A percentile compares a stretch with the other conserved stretches of the same genome.
phyloP scores from a whole-genome alignment of 1,140 invertebrate species.

The Caenorhabditis latens region DNA sequence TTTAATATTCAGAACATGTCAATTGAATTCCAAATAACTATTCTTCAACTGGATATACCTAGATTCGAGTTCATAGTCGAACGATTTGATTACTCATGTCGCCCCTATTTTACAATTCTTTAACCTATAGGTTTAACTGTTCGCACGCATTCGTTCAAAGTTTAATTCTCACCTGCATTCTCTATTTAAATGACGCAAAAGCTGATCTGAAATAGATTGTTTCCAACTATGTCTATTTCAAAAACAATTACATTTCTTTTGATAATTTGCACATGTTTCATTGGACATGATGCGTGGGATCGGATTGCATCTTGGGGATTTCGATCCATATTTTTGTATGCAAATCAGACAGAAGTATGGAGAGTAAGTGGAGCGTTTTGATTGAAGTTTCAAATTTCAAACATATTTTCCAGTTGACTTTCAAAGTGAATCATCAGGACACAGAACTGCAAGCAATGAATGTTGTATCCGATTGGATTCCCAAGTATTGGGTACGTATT shows the following conservation, averaged over 20 bases:
- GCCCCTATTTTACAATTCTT: neutral
- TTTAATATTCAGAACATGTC: too few species aligned
- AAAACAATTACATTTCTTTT: neutral
- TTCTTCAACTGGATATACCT: neutral
- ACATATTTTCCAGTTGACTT: neutral
- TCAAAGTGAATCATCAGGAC: neutral
- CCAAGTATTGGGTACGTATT: neutral
- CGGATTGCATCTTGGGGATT: neutral
- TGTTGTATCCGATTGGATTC: neutral
- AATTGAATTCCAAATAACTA: too few species aligned
- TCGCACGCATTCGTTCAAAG: neutral
- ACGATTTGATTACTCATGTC: neutral
- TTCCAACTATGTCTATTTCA: neutral
- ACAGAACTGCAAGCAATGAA: neutral
- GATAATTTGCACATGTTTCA: neutral
- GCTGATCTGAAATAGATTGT: neutral
- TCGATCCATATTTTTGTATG: neutral
- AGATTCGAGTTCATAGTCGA: neutral
- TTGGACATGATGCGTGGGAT: constrained; percentile 2
- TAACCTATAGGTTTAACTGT: neutral
- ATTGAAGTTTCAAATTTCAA: neutral
- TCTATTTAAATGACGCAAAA: constrained; percentile 2
- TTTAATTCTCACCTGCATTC: neutral
- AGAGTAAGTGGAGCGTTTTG: neutral
- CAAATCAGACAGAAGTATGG: constrained; percentile 9